These are phyloP conservation scores for Ifrita kowaldi DNA, from an alignment of 2,113 vertebrate genomes.

Conservation along the genomic window DNA sequence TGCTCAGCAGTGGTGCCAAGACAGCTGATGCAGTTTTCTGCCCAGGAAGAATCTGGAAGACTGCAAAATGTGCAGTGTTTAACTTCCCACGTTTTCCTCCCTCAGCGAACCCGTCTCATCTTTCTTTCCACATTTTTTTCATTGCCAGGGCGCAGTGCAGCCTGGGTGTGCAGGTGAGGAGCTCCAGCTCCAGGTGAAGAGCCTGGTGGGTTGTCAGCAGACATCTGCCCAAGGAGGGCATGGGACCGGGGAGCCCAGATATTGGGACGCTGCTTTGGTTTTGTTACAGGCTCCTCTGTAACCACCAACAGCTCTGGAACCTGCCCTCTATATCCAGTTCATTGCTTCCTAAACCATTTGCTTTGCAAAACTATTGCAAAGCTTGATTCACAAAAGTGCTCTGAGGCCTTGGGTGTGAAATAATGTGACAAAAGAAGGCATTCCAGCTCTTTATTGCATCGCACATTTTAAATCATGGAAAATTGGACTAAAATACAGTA, in stretches of 20 bases:
- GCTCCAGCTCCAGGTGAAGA: not conserved
- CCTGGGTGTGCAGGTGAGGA: not conserved
- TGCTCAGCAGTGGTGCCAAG: not conserved
- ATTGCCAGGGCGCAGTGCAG: accelerated
- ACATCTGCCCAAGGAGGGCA: not conserved
- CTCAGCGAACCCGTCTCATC: not conserved
- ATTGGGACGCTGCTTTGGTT: accelerated
- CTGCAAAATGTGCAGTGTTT: not conserved
- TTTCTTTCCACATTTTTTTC: not conserved
- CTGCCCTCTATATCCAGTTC: not conserved
- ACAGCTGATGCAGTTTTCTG: not conserved
- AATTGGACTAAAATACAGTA: constrained; percentile 38
- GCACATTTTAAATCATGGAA: constrained; percentile 52
- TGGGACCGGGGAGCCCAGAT: accelerated
- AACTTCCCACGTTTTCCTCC: not conserved
- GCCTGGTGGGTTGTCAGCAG: not conserved
- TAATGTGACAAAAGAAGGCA: not conserved
- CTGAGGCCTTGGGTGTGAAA: constrained; percentile 40
- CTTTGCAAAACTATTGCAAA: not conserved
- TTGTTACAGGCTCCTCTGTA: not conserved
- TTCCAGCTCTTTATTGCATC: constrained; percentile 23
- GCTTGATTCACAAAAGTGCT: constrained; percentile 27
- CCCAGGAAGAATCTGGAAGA: not conserved
- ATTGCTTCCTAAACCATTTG: not conserved
- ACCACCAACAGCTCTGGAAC: not conserved